Evolutionary conservation across 1,140 invertebrate species (phyloP).

Genomic region (Asobara japonica): DNA sequence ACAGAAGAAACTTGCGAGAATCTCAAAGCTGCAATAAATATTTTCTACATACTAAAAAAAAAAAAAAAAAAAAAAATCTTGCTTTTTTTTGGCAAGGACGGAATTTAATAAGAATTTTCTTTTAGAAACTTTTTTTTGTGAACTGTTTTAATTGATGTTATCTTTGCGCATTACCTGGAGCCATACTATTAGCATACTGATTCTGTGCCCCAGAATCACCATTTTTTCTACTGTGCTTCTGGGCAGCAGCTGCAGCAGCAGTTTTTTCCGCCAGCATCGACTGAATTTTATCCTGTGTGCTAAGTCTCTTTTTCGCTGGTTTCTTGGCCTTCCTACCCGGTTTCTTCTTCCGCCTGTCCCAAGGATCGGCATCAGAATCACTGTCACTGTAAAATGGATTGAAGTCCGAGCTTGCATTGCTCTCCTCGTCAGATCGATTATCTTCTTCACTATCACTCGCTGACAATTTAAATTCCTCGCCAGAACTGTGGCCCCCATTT

Average conservation of each 20-base stretch:
- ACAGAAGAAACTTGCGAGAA: no score
- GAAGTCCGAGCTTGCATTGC: constrained; percentile 80
- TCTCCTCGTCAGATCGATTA: constrained; percentile 72
- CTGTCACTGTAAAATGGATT: constrained; percentile 88
- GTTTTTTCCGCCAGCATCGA: constrained; percentile 72
- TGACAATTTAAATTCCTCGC: constrained; percentile 73
- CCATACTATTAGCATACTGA: constrained; percentile 8
- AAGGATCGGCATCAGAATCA: constrained; percentile 88
- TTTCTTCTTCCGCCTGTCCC: constrained; percentile 81
- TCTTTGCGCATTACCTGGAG: no score
- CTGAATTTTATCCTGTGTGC: constrained; percentile 82
- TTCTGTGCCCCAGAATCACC: constrained; percentile 44
- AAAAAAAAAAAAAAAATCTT: no score
- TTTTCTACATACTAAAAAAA: no score
- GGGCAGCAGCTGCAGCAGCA: constrained; percentile 21
- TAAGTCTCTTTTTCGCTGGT: constrained; percentile 72
- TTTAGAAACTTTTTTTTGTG: no score
- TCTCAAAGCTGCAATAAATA: no score
- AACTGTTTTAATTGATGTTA: no score
- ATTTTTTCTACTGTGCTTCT: constrained; percentile 50
- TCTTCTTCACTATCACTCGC: constrained; percentile 70
- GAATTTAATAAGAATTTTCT: no score
- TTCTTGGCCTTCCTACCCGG: constrained; percentile 76
- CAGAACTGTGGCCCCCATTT: constrained; percentile 66
- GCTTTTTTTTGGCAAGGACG: no score